Evolutionary conservation across 2,113 vertebrate genomes (phyloP), one percentile per base, ranked within the genome.

Genomic region (Glaucidium brasilianum): DNA sequence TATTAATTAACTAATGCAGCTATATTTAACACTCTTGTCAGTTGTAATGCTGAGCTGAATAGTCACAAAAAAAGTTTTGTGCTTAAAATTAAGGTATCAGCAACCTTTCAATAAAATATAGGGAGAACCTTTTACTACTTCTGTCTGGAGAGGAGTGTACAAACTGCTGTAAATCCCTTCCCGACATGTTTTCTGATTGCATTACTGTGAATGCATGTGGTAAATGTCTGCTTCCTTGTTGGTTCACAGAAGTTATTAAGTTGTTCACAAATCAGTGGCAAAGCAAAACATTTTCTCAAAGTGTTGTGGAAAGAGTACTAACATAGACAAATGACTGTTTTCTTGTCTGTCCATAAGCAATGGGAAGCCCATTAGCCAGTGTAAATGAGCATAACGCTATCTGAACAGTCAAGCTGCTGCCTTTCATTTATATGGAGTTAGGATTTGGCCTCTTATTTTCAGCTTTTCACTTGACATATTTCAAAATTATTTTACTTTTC

Each of bases 201-300:
- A 75, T 97, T 97, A 87, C 94, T 93, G 80, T 68, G 68, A 98
- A 96, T 37, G 34, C 59, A 19, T 88, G 89, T 63, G 66, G 85
- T 92, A 97, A 97, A 88, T 41, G 55, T 90, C 90, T 91, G 73
- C 76, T 86, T 93, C 79, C 91, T 96, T 96, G 92, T n/a, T 94
- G 89, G 92, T 76, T 83, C 87, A 73, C 91, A 84, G 64, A 97
- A 98, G 94, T 96, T 96, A 96, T 66, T 97, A 94, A 97, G 96
- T 94, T 76, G 96, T 88, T 94, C 92, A 78, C 79, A 93, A 73
- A 76, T 92, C 84, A 88, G 85, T 50, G 80, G 80, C 89, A 96
- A 96, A 91, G 84, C 77, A 97, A 97, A 97, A 76, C 63, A 72
- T 91, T 93, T 91, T 67, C 77, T 77, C 74, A 50, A 84, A 95